Evolutionary conservation across 2,888 invertebrate genomes (phyloP), one percentile per base, ranked within the genome.

Genomic region (Drosophila meridionalis): DNA sequence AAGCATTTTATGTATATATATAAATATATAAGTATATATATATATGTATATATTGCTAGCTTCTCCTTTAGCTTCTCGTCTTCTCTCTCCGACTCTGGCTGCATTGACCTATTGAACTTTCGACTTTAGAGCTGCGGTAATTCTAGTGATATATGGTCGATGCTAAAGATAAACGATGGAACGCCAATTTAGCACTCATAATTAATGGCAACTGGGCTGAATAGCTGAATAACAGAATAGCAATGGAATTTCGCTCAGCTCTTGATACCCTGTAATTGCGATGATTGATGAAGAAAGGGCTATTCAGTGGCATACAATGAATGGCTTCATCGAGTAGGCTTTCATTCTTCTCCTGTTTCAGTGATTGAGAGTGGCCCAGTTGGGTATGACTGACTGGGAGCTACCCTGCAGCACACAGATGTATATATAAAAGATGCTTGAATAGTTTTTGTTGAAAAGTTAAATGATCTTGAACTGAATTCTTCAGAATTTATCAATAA

Each of bases 201-300:
- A 83, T 88, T 88, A 79, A 88, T 85, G 76, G 72, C 83, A 69
- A 43, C 56, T 43, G 65, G 63, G 60, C 64, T 61, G 57, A 30
- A 57, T 12, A 8, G 7, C 43, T 42, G n/a, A 45, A 38, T 20
- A 28, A n/a, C 28, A n/a, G n/a, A 32, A 28, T n/a, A 20, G n/a
- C 26, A 55, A 28, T 38, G 14, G 6, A 26, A 14, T 38, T 38
- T 0, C 5, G 38, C 4, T 40, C 28, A 9, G 28, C 14, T 40
- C 4, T 8, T 28, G 28, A 55, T 28, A 36, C 52, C 52, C 52
- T 52, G 34, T 36, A 36, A 34, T 34, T 52, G 20, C 5, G 32
- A 0, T 3, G 3, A 36, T 12, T 11, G 32, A 34, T 34, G 11
- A 14, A 32, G n/a, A 5, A 32, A 11, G 32, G 2, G 9, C 1